phyloP scores from a whole-genome alignment of 2,888 invertebrate genomes.

The Rhopalosiphum nymphaeae region DNA sequence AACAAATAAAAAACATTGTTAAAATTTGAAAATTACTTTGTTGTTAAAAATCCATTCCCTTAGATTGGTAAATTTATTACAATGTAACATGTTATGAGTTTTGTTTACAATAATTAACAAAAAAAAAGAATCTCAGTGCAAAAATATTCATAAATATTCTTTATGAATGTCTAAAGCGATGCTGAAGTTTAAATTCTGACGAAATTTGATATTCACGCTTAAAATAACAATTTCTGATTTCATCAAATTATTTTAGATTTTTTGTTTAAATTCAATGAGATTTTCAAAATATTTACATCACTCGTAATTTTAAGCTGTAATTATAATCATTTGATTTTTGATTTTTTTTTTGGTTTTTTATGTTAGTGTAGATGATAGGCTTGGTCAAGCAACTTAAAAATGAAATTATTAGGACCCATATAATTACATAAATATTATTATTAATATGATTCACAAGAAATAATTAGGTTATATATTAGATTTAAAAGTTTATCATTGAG shows the following conservation, averaged over 20 bases:
- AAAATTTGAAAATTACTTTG: too few species aligned
- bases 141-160: not conserved
- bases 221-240: not conserved
- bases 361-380: not conserved
- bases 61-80: too few species aligned
- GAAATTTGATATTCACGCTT: not conserved
- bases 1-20: too few species aligned
- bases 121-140: not conserved
- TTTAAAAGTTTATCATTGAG: not conserved
- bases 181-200: not conserved
- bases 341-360: not conserved
- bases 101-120: too few species aligned
- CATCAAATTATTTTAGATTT: not conserved
- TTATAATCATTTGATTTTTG: not conserved
- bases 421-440: not conserved
- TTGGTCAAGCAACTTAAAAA: not conserved
- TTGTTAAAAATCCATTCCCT: too few species aligned
- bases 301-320: too few species aligned
- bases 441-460: not conserved
- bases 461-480: not conserved
- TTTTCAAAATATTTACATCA: too few species aligned
- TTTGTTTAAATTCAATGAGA: not conserved
- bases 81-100: too few species aligned
- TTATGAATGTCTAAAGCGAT: not conserved
- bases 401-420: not conserved